Evolutionary conservation across 2,888 invertebrate species (phyloP).

Genomic region (Pseudeuparius sepicola): DNA sequence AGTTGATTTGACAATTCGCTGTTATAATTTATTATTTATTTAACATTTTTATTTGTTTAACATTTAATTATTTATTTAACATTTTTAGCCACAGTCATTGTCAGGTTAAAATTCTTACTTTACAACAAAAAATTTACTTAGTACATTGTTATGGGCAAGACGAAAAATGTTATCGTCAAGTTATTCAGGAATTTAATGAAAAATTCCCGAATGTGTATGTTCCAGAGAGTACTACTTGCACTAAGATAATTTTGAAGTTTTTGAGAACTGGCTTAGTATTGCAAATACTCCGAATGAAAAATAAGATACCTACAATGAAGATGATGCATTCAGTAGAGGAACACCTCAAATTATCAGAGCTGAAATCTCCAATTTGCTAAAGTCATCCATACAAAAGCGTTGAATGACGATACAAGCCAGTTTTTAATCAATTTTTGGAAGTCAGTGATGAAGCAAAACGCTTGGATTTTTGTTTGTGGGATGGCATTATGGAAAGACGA

Average conservation of each 20-base stretch:
- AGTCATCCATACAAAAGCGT: not conserved
- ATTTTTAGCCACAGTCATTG: no score
- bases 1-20: slow-evolving; percentile 2
- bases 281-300: not conserved
- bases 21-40: not conserved
- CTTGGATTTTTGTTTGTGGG: slow-evolving; percentile 2
- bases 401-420: slow-evolving; percentile 1
- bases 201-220: slow-evolving; percentile 2
- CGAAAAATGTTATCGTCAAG: slow-evolving; percentile 1
- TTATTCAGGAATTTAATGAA: slow-evolving; percentile 2
- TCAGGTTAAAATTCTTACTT: slow-evolving; percentile 1
- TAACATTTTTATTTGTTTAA: no score
- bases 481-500: slow-evolving; percentile 1
- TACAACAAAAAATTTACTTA: slow-evolving; percentile 3
- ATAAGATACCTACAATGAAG: not conserved
- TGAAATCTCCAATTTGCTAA: slow-evolving; percentile 3
- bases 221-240: slow-evolving; percentile 1
- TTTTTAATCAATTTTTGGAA: slow-evolving; percentile 1
- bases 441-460: slow-evolving; percentile 3
- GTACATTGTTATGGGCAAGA: slow-evolving; percentile 1
- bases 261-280: slow-evolving; percentile 1
- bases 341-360: slow-evolving; percentile 3
- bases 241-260: slow-evolving; percentile 2
- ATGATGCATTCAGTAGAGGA: slow-evolving; percentile 3
- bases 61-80: no score